Percentiles rank a stretch among this genome's conserved stretches.
phyloP scores from a whole-genome alignment of 2,113 vertebrate genomes.

The Meriones unguiculatus region DNA sequence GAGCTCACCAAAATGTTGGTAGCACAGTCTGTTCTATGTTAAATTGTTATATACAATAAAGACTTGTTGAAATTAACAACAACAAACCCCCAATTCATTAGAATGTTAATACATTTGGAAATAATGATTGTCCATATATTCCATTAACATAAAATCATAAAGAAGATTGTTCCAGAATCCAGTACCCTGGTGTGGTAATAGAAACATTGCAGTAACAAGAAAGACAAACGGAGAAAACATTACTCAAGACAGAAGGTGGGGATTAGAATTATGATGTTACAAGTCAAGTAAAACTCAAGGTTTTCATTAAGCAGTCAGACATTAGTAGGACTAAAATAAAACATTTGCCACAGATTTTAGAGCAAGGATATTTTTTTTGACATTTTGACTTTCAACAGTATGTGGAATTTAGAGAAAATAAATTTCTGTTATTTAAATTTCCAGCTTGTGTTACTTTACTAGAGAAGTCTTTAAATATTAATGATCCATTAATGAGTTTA shows the following conservation, averaged over 20 bases:
- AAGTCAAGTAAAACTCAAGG: too few species aligned
- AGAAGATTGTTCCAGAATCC: accelerated
- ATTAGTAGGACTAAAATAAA: neutral
- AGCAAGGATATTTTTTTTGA: neutral
- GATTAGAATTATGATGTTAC: neutral
- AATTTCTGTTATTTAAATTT: neutral
- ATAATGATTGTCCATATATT: neutral
- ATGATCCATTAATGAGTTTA: neutral
- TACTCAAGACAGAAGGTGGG: too few species aligned
- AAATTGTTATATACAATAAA: neutral
- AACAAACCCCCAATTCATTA: neutral
- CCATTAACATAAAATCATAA: neutral
- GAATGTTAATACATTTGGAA: neutral
- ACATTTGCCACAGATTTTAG: neutral
- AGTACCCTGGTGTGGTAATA: too few species aligned
- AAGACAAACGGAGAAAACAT: too few species aligned
- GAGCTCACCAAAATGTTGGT: too few species aligned
- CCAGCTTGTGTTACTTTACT: neutral
- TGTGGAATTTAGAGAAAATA: neutral
- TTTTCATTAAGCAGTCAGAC: neutral
- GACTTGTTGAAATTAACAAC: neutral
- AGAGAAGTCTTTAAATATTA: neutral
- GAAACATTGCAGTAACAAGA: neutral
- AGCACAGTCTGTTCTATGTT: neutral
- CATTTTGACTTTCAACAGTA: neutral